Percentiles rank a stretch among this genome's conserved stretches.
phyloP scores from a whole-genome alignment of 92 coral and sea anemone species.

The Anthopleura xanthogrammica region DNA sequence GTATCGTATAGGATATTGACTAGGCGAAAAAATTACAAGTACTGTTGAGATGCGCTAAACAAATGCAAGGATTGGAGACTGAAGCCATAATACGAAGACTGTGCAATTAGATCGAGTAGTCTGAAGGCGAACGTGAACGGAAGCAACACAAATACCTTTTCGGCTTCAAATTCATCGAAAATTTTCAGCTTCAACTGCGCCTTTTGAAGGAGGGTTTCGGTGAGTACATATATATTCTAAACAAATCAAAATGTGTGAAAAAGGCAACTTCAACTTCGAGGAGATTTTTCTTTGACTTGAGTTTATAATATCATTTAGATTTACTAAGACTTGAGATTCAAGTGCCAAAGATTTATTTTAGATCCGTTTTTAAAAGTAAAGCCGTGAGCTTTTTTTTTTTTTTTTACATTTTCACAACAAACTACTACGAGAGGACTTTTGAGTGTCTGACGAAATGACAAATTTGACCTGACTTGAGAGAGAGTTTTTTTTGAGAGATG shows the following conservation, averaged over 20 bases:
- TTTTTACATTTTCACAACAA: neutral
- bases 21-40: conserved; percentile 1
- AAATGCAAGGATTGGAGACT: conserved; percentile 5
- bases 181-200: neutral
- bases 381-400: neutral
- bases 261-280: neutral
- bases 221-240: neutral
- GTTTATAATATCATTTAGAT: neutral
- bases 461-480: too few species aligned
- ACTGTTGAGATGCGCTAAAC: conserved; percentile 3
- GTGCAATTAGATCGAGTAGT: neutral
- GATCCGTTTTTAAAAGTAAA: neutral
- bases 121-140: neutral
- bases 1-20: conserved; percentile 26
- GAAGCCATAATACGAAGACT: neutral
- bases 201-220: neutral
- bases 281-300: too few species aligned
- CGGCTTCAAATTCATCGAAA: neutral
- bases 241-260: neutral
- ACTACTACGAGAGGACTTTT: neutral
- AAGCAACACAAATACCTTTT: neutral
- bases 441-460: neutral
- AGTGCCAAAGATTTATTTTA: neutral
- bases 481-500: too few species aligned
- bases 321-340: neutral